Base-by-base conservation (phyloP, 2,888 invertebrate species). In the Agonopterix arenella region DNA sequence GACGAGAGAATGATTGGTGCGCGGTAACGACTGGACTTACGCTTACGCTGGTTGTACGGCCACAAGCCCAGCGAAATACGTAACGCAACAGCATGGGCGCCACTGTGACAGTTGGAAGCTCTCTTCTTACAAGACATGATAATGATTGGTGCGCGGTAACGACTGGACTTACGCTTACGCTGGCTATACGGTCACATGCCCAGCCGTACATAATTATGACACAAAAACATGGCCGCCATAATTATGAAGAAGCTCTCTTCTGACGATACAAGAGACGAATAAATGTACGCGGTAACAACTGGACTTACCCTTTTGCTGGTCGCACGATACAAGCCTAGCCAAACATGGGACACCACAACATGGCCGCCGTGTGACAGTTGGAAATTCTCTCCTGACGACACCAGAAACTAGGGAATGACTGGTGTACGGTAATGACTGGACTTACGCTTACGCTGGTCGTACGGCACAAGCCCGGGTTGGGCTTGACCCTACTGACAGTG, bases 351-450 rank as follows among this genome's bases (percentile, higher is more conserved):
- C 18, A 1, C 18, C 18, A 1, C 18, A 2, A 3, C 18, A 18
- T 18, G 2, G 18, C 18, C 18, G 18, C 18, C 84, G 84, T 78
- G 80, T 78, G 78, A 84, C 83, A 80, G 84, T 83, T 72, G 76
- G 75, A 64, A 74, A 77, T 71, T 68, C 66, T 77, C 80, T 79
- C 4, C 13, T 13, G 13, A 13, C 13, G 2, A 2, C 13, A 82
- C 80, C 83, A 82, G 84, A 84, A 85, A 86, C 84, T 85, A 85
- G n/a, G n/a, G n/a, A n/a, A n/a, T n/a, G n/a, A n/a, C n/a, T 79
- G 84, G 83, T 64, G 72, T 64, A 59, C 66, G 57, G 74, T 83
- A 84, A 86, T 80, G 81, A 84, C 68, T 68, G 69, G 65, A 67
- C 73, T 63, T 59, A 46, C 59, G 60, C 56, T 53, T 54, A 18